Evolutionary conservation across 2,113 vertebrate species (phyloP).

Genomic region (Blennius ocellaris): DNA sequence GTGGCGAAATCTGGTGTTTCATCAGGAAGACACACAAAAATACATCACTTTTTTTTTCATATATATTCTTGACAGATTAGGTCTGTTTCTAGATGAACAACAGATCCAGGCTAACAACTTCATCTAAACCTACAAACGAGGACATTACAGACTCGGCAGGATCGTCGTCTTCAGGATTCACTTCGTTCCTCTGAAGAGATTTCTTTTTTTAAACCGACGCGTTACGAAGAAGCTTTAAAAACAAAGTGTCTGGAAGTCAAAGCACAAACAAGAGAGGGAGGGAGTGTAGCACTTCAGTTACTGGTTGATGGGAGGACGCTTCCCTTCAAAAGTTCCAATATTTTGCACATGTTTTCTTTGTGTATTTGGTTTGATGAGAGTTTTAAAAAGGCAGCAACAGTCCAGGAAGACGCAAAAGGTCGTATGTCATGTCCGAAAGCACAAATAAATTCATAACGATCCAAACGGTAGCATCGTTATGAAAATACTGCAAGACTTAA

Average conservation of each 20-base stretch:
- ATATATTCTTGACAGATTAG: neutral
- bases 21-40: constrained; percentile 15
- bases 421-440: neutral
- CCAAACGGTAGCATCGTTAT: neutral
- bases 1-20: neutral
- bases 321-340: constrained; percentile 48
- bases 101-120: neutral
- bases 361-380: constrained; percentile 52
- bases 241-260: neutral
- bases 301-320: neutral
- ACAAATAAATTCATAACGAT: neutral
- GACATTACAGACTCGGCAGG: constrained; percentile 1
- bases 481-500: constrained; percentile 7
- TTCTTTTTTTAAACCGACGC: neutral
- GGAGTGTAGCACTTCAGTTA: constrained; percentile 5
- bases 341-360: constrained; percentile 29
- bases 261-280: neutral
- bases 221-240: neutral
- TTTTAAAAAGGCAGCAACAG: constrained; percentile 27
- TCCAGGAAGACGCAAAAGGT: neutral
- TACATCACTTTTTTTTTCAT: neutral
- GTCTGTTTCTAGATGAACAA: neutral
- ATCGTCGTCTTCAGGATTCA: constrained; percentile 3
- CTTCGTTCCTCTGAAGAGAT: neutral
- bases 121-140: constrained; percentile 22